Evolutionary conservation across 1,140 invertebrate species (phyloP).

Genomic region (Leptestheria dahalacensis): DNA sequence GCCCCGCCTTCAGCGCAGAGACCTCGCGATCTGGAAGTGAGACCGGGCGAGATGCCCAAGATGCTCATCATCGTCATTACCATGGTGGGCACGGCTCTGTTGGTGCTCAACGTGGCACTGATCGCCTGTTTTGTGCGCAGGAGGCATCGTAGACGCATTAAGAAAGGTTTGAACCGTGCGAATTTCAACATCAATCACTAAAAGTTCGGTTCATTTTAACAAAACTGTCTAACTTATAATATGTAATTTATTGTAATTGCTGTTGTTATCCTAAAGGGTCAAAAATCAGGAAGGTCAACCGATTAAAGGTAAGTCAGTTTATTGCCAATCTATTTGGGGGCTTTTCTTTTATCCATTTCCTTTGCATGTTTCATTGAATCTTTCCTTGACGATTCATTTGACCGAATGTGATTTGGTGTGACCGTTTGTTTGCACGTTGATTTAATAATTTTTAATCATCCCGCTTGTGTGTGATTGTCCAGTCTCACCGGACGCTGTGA

Average conservation of each 20-base stretch:
- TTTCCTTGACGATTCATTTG: not conserved
- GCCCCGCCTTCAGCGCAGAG: slow-evolving; percentile 23
- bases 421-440: not conserved
- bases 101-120: slow-evolving; percentile 64
- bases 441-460: too few relatives aligned
- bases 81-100: slow-evolving; percentile 49
- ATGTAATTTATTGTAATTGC: too few relatives aligned
- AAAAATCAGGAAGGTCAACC: too few relatives aligned
- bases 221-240: too few relatives aligned
- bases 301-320: too few relatives aligned
- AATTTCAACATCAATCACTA: too few relatives aligned
- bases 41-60: slow-evolving; percentile 30
- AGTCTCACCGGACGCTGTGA: not conserved
- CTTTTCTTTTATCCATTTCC: too few relatives aligned
- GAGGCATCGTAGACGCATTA: slow-evolving; percentile 35
- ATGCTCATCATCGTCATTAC: slow-evolving; percentile 57
- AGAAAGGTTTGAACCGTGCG: too few relatives aligned
- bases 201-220: too few relatives aligned
- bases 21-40: slow-evolving; percentile 8
- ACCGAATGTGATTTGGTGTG: not conserved
- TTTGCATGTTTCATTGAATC: not conserved
- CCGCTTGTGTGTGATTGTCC: not conserved
- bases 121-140: slow-evolving; percentile 73
- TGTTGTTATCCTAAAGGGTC: too few relatives aligned
- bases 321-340: too few relatives aligned